Percentiles rank a stretch among this genome's conserved stretches.
Evolutionary conservation across 2,888 invertebrate species (phyloP).

Genomic region (Drosophila macrothrix): DNA sequence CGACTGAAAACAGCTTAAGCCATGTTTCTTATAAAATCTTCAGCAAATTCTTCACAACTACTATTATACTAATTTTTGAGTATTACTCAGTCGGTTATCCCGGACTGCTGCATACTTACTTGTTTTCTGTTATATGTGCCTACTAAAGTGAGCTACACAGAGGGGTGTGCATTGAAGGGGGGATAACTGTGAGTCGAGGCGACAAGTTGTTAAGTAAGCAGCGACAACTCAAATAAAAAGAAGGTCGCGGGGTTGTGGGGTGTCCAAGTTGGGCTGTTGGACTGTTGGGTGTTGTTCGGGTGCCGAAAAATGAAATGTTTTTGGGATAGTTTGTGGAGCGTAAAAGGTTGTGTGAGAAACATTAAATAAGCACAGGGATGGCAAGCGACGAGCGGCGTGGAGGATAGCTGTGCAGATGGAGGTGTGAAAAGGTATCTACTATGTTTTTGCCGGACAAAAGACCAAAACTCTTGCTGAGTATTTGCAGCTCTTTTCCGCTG

Average conservation of each 20-base stretch:
- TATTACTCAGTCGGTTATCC: neutral
- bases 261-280: conserved; percentile 8
- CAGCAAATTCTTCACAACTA: neutral
- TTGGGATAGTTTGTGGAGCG: conserved; percentile 58
- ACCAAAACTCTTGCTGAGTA: conserved; percentile 41
- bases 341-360: conserved; percentile 42
- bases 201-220: conserved; percentile 80
- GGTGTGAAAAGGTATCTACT: conserved; percentile 68
- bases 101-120: neutral
- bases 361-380: conserved; percentile 6
- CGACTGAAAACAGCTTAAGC: neutral
- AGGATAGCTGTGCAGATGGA: conserved; percentile 13
- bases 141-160: neutral
- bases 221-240: conserved; percentile 74
- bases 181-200: conserved; percentile 44
- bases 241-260: conserved; percentile 35
- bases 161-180: neutral
- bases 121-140: conserved; percentile 12
- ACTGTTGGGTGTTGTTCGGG: conserved; percentile 29
- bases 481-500: conserved; percentile 59
- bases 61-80: neutral
- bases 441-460: conserved; percentile 49
- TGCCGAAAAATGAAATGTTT: conserved; percentile 37
- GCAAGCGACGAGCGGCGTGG: neutral
- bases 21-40: neutral